A percentile compares a stretch with the other conserved stretches of the same genome.
Conservation (phyloP, 1,140 invertebrate genomes). For the Samia ricini region DNA sequence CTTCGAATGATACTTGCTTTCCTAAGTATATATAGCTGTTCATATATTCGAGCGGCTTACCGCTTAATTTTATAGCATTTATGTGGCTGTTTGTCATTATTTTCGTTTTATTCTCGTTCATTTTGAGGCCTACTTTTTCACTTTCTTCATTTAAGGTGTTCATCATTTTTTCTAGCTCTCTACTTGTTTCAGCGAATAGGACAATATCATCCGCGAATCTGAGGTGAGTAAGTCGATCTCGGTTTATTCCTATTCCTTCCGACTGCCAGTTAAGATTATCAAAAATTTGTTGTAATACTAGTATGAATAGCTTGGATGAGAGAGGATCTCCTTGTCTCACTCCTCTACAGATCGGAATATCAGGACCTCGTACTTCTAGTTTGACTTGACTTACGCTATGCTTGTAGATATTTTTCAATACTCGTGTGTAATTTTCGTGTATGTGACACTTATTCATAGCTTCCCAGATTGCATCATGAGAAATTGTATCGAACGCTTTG, state of each 20-base stretch:
- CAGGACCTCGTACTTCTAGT: neutral
- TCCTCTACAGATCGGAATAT: conserved; percentile 12
- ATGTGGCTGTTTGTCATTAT: neutral
- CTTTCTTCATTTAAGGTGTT: neutral
- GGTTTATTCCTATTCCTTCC: neutral
- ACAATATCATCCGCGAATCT: conserved; percentile 14
- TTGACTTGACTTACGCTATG: conserved; percentile 5
- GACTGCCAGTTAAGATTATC: neutral
- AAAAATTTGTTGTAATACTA: neutral
- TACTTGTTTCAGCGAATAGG: neutral
- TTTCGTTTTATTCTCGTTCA: conserved; percentile 10
- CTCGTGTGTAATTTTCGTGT: neutral
- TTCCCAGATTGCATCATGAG: conserved; percentile 3
- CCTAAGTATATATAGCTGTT: conserved; percentile 8
- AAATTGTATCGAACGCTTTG: conserved; percentile 9
- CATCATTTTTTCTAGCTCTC: conserved; percentile 1
- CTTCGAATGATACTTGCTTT: conserved; percentile 11
- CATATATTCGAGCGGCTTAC: conserved; percentile 5
- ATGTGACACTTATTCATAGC: neutral
- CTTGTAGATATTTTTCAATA: conserved; percentile 9
- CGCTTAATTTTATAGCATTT: neutral
- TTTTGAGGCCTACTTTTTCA: conserved; percentile 5
- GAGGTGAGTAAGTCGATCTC: conserved; percentile 1
- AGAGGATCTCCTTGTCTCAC: conserved; percentile 12
- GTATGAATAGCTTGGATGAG: conserved; percentile 10